These are phyloP conservation scores for Montipora capitata DNA, from an alignment of 92 coral and sea anemone species.

Conservation along the genomic window DNA sequence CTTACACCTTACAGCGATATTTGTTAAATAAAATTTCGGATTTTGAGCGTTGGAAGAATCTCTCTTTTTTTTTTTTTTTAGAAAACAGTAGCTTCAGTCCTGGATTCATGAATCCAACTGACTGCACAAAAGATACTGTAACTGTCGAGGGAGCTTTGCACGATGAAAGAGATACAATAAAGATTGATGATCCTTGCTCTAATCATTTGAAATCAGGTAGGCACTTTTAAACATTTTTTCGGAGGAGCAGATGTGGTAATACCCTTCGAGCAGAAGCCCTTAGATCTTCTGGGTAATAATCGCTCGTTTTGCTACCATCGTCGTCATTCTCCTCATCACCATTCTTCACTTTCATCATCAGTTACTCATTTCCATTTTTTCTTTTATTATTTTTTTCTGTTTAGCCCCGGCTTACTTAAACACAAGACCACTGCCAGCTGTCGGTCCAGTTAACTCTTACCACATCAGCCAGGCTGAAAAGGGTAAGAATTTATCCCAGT, in stretches of 20 bases:
- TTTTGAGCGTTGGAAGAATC: too few species aligned
- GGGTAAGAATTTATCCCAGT: not conserved
- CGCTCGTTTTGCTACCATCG: not conserved
- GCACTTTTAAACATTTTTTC: not conserved
- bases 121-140: not conserved
- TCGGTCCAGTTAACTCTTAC: not conserved
- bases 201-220: not conserved
- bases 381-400: not conserved
- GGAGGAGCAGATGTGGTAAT: too few species aligned
- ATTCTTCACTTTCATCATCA: not conserved
- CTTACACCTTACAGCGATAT: too few species aligned
- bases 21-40: too few species aligned
- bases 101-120: not conserved
- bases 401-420: not conserved
- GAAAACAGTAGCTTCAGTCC: not conserved
- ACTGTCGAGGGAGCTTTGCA: not conserved
- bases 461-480: not conserved
- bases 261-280: too few species aligned
- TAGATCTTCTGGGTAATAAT: too few species aligned
- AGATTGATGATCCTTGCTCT: not conserved
- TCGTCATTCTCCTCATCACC: not conserved
- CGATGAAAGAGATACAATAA: not conserved
- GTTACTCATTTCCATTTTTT: not conserved
- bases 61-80: too few species aligned
- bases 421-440: conserved; percentile 3